These are phyloP conservation scores for Macrochelys suwanniensis DNA, from an alignment of 2,797 vertebrate species.

Conservation along the genomic window DNA sequence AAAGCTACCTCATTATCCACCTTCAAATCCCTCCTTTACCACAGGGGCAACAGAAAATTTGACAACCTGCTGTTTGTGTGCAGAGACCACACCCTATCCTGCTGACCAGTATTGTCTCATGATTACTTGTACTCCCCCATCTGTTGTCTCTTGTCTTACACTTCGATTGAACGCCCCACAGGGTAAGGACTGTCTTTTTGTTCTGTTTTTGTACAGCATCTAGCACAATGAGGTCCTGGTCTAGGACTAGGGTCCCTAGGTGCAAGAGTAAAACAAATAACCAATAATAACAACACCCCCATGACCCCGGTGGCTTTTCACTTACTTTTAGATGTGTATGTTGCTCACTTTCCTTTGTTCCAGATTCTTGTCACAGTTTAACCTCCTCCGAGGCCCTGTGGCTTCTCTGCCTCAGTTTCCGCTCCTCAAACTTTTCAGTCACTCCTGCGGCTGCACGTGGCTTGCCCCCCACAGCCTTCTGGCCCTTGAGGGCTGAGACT, in stretches of 20 bases:
- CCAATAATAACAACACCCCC: background rate
- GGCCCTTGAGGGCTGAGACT: background rate
- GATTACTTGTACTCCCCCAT: background rate
- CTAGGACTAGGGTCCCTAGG: background rate
- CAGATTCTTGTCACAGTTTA: background rate
- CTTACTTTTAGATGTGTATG: conserved; percentile 31
- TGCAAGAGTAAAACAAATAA: background rate
- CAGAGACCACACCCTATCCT: background rate
- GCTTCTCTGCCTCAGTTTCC: background rate
- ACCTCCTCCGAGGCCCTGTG: background rate
- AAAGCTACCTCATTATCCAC: background rate
- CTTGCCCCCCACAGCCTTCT: background rate
- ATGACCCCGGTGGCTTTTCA: background rate
- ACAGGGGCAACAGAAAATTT: background rate
- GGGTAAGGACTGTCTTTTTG: background rate
- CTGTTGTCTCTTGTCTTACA: background rate
- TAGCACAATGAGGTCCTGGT: background rate
- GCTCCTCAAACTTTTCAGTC: background rate
- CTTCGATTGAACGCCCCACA: background rate
- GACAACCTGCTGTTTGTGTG: background rate
- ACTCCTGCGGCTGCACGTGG: background rate
- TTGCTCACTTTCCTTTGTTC: background rate
- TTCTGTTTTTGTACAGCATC: background rate
- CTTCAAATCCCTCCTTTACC: background rate
- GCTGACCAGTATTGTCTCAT: background rate